phyloP scores from a whole-genome alignment of 2,113 vertebrate species.

The Coryphaenoides rupestris region DNA sequence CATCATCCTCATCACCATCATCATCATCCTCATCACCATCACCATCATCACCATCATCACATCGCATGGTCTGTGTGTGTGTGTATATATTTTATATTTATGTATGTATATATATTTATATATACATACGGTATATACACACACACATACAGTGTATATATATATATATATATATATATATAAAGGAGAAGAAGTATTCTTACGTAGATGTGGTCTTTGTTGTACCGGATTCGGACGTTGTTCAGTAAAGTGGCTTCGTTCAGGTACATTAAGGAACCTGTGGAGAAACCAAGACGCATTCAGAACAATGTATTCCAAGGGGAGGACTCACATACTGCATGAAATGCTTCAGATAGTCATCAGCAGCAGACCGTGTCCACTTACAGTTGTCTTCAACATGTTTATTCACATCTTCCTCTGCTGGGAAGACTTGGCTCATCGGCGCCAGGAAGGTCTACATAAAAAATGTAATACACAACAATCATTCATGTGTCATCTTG shows the following conservation, averaged over 20 bases:
- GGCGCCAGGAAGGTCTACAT: conserved; percentile 88
- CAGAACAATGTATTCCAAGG: no score
- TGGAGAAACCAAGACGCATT: conserved; percentile 14
- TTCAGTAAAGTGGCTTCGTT: conserved; percentile 99
- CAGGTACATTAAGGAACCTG: conserved; percentile 97
- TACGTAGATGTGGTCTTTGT: conserved; percentile 97
- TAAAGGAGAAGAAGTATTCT: conserved; percentile 50
- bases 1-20: no score
- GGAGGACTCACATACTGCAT: not conserved
- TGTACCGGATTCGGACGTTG: conserved; percentile 93
- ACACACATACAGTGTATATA: no score
- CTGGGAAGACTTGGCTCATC: conserved; percentile 94
- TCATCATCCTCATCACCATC: no score
- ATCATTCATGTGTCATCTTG: no score
- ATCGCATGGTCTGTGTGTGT: no score
- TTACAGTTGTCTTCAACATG: conserved; percentile 98
- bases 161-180: no score
- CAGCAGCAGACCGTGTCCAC: conserved; percentile 43
- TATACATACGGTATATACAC: no score
- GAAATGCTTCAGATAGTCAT: not conserved
- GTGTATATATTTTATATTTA: no score
- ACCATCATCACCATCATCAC: no score
- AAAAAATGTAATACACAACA: conserved; percentile 18
- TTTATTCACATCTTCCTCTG: conserved; percentile 95
- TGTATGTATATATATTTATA: no score